These are phyloP conservation scores for Leptatherina wallacei DNA, from an alignment of 2,797 vertebrate genomes.

Conservation along the genomic window DNA sequence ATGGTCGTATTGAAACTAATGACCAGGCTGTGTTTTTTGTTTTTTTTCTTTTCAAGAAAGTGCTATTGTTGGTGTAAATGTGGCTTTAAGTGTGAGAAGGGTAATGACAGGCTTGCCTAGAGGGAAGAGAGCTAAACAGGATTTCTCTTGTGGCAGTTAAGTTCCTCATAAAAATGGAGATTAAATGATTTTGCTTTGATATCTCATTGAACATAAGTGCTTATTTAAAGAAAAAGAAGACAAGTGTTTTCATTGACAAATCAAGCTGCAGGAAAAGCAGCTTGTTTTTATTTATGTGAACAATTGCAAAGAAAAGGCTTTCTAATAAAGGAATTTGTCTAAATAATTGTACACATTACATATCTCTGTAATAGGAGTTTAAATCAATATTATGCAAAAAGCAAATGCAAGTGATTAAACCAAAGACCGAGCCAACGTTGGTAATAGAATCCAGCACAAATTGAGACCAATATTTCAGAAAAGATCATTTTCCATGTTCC, in stretches of 20 bases:
- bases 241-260: constrained; percentile 6
- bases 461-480: constrained; percentile 10
- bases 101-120: constrained; percentile 30
- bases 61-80: constrained; percentile 51
- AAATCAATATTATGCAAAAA: constrained; percentile 1
- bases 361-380: background rate
- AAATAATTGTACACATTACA: background rate
- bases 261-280: background rate
- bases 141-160: constrained; percentile 45
- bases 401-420: constrained; percentile 20
- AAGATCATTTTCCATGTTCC: constrained; percentile 35
- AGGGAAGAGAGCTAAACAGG: constrained; percentile 2
- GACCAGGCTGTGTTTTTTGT: constrained; percentile 41
- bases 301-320: constrained; percentile 20
- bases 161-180: constrained; percentile 40
- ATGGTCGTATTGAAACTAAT: constrained; percentile 53
- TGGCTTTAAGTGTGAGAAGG: constrained; percentile 34
- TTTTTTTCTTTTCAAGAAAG: constrained; percentile 18
- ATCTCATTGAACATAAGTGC: background rate
- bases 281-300: constrained; percentile 47
- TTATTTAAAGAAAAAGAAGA: background rate
- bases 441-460: constrained; percentile 7
- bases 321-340: background rate
- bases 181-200: constrained; percentile 5
- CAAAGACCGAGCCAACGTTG: constrained; percentile 2